Percentiles rank a stretch among this genome's conserved stretches.
Conservation (phyloP, 2,888 invertebrate species). For the Agelastica alni region DNA sequence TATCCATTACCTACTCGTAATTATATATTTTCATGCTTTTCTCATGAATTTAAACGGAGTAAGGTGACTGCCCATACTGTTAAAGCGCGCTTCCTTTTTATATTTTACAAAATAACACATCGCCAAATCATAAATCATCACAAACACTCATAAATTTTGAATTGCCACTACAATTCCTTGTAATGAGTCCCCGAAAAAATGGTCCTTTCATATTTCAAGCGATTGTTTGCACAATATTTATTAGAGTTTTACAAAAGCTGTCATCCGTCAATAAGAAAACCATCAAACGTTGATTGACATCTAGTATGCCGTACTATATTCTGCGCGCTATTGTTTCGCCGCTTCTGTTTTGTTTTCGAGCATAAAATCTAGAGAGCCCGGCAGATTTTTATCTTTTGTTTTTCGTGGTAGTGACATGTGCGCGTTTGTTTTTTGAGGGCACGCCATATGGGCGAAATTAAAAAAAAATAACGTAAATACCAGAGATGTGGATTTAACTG, state of each 20-base stretch:
- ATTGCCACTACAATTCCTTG: not conserved
- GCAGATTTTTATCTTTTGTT: constrained; percentile 24
- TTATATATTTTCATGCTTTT: no score
- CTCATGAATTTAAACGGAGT: no score
- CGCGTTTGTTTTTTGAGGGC: constrained; percentile 15
- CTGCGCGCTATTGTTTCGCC: constrained; percentile 25
- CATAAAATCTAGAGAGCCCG: constrained; percentile 21
- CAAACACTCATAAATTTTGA: not conserved
- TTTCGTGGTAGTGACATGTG: constrained; percentile 15
- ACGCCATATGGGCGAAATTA: constrained; percentile 17
- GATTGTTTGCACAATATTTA: constrained; percentile 26
- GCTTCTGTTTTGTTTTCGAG: constrained; percentile 25
- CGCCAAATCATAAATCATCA: constrained; percentile 1
- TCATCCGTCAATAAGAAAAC: constrained; percentile 26
- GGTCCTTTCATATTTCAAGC: constrained; percentile 13
- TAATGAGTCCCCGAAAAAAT: constrained; percentile 17
- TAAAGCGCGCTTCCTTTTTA: no score
- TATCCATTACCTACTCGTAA: no score
- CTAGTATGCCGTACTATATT: constrained; percentile 20
- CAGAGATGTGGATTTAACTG: no score
- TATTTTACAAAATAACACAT: no score
- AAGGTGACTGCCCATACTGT: no score
- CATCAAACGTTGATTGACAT: constrained; percentile 31
- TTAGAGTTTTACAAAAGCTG: constrained; percentile 25
- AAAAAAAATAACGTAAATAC: no score